A percentile compares a stretch with the other conserved stretches of the same genome.
phyloP scores from a whole-genome alignment of 2,797 vertebrate genomes.

The Acanthurus tractus region DNA sequence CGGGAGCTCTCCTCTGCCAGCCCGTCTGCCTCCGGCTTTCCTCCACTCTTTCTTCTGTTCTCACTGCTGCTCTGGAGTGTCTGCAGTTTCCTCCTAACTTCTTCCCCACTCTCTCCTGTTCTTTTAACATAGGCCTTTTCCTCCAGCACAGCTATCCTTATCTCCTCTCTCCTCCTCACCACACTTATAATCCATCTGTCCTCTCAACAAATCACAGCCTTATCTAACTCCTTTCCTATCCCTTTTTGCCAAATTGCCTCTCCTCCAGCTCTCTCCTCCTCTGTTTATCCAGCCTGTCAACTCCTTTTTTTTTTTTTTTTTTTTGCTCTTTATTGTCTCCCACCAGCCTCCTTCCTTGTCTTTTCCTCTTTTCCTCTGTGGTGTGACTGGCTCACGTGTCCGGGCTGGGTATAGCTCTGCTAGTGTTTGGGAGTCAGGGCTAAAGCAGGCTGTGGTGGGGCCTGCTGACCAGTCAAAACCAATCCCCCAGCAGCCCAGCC shows the following conservation, averaged over 20 bases:
- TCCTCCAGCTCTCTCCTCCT: conserved; percentile 43
- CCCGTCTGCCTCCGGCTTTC: conserved; percentile 72
- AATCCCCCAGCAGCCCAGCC: conserved; percentile 51
- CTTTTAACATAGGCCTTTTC: conserved; percentile 16
- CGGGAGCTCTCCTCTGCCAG: conserved; percentile 63
- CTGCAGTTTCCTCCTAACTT: conserved; percentile 50
- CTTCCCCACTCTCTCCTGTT: conserved; percentile 28
- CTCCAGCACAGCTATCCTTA: conserved; percentile 67
- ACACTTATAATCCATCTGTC: conserved; percentile 73
- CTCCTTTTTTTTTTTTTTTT: conserved; percentile 9
- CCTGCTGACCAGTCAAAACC: conserved; percentile 66
- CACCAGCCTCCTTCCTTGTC: conserved; percentile 50
- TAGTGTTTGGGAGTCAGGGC: conserved; percentile 43
- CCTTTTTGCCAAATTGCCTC: conserved; percentile 63
- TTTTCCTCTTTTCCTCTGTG: conserved; percentile 46
- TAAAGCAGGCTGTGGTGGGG: conserved; percentile 33
- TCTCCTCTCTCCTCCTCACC: conserved; percentile 67
- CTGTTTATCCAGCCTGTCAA: conserved; percentile 52
- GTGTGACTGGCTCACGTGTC: conserved; percentile 59
- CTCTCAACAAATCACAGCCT: conserved; percentile 77
- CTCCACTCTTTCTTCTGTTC: conserved; percentile 48
- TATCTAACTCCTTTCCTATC: conserved; percentile 69
- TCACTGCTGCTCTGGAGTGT: conserved; percentile 51
- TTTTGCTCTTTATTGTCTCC: conserved; percentile 40
- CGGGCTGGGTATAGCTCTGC: conserved; percentile 40